Conservation (phyloP, 2,113 vertebrate species). For the Neodon shergylaensis region DNA sequence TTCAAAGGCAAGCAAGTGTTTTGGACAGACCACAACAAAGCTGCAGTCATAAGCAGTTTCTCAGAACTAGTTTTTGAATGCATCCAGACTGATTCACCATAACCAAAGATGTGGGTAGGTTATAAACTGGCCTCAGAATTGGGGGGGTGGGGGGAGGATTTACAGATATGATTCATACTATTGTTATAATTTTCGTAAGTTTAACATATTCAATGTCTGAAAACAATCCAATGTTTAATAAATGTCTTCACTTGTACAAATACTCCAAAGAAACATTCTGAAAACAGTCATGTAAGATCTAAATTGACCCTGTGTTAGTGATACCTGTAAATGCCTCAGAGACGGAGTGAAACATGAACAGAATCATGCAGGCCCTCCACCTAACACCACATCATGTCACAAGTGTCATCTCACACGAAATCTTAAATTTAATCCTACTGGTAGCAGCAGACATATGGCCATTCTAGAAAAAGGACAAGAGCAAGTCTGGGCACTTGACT, state of each 20-base stretch:
- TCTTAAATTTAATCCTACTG: not conserved
- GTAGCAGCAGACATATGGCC: not conserved
- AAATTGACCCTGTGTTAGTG: not conserved
- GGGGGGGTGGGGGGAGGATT: slow-evolving; percentile 28
- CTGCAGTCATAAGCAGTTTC: not conserved
- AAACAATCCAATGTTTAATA: slow-evolving; percentile 61
- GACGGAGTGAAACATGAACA: not conserved
- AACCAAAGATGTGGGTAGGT: slow-evolving; percentile 54
- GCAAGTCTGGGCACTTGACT: not conserved
- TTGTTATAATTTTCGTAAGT: slow-evolving; percentile 61
- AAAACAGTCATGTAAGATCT: not conserved
- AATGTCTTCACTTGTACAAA: slow-evolving; percentile 41
- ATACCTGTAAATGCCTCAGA: slow-evolving; percentile 24
- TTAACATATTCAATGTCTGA: slow-evolving; percentile 58
- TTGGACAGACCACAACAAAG: slow-evolving; percentile 32
- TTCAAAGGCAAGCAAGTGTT: slow-evolving; percentile 56
- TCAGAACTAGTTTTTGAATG: slow-evolving; percentile 24
- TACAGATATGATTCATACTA: slow-evolving; percentile 52
- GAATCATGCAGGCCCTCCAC: not conserved
- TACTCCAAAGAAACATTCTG: not conserved
- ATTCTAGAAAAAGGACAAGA: not conserved
- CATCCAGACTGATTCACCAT: slow-evolving; percentile 56
- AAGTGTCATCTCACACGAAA: not conserved
- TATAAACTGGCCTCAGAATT: not conserved
- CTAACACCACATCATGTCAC: not conserved